Evolutionary conservation across 2,113 vertebrate species (phyloP), one percentile per base, ranked within the genome.

Genomic region (Brachionichthys hirsutus): DNA sequence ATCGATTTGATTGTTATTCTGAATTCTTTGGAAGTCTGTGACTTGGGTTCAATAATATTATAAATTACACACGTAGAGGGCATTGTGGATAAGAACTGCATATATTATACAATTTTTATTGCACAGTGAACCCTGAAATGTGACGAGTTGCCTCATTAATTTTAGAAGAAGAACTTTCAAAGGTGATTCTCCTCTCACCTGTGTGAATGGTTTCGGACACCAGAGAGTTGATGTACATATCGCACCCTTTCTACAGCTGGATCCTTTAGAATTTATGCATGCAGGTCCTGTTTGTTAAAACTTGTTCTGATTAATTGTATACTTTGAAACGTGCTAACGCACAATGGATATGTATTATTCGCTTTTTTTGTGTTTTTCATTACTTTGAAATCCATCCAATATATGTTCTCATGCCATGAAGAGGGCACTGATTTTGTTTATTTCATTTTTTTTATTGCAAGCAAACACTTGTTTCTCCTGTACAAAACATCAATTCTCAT

Each of bases 31-130:
- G 86, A 89, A 86, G 88, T 86, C 75, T 87, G 76, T 90, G 86
- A 86, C 84, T 87, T 74, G 75, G 73, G 76, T 87, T 79, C 77
- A 76, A 69, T 55, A 56, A 59, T 77, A 62, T 73, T 75, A 77
- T 63, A 55, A 73, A 84, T 76, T 65, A 65, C 64, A 82, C 80
- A 71, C 56, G 66, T 75, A 51, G 76, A 74, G 65, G 62, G 62
- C 17, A 61, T 76, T 73, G 80, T 69, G 78, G 70, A 68, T 81
- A 83, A 81, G 85, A 85, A 81, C 70, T 91, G 88, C 88, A 91
- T 91, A 91, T 91, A 90, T 91, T 92, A 92, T 92, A 90, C 91
- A 88, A n/a, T 84, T 83, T 89, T 85, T 88, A 87, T 83, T 56
- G 9, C 53, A 20, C 83, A 62, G 63, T 56, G 56, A 73, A 66